A percentile compares a stretch with the other conserved stretches of the same genome.
phyloP scores from a whole-genome alignment of 2,888 invertebrate genomes.

The Drosophila cognata region DNA sequence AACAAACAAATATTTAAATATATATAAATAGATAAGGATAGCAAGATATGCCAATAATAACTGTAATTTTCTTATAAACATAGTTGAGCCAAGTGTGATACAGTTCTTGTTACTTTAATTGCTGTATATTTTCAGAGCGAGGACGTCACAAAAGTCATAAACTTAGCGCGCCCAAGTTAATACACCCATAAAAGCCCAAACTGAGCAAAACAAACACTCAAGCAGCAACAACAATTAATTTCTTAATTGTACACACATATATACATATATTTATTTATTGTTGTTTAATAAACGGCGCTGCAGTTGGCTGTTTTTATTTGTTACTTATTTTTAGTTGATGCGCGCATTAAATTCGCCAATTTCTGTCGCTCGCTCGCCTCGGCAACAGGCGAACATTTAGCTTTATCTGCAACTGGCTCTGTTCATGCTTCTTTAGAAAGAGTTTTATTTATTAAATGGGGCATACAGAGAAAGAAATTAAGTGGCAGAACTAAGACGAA shows the following conservation, averaged over 20 bases:
- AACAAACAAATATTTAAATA: background rate
- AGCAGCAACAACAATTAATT: conserved; percentile 58
- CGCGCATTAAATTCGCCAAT: conserved; percentile 65
- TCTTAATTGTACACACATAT: conserved; percentile 52
- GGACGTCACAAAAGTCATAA: conserved; percentile 39
- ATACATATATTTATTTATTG: conserved; percentile 52
- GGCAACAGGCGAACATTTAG: conserved; percentile 5
- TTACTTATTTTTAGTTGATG: conserved; percentile 74
- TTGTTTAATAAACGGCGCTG: conserved; percentile 46
- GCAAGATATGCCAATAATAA: background rate
- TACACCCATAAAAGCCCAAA: conserved; percentile 38
- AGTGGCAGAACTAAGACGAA: background rate
- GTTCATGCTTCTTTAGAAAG: background rate
- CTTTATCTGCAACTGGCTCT: background rate
- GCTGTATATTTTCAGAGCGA: conserved; percentile 13
- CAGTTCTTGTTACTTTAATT: background rate
- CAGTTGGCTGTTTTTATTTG: conserved; percentile 49
- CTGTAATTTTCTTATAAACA: conserved; percentile 12
- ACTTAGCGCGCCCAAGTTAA: conserved; percentile 42
- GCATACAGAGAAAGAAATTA: background rate
- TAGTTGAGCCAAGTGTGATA: conserved; percentile 9
- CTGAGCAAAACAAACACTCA: conserved; percentile 3
- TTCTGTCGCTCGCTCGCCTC: conserved; percentile 21
- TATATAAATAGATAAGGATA: background rate
- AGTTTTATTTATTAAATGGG: conserved; percentile 16